Base-by-base conservation (phyloP, 2,797 vertebrate species). In the Gallinago stenura region DNA sequence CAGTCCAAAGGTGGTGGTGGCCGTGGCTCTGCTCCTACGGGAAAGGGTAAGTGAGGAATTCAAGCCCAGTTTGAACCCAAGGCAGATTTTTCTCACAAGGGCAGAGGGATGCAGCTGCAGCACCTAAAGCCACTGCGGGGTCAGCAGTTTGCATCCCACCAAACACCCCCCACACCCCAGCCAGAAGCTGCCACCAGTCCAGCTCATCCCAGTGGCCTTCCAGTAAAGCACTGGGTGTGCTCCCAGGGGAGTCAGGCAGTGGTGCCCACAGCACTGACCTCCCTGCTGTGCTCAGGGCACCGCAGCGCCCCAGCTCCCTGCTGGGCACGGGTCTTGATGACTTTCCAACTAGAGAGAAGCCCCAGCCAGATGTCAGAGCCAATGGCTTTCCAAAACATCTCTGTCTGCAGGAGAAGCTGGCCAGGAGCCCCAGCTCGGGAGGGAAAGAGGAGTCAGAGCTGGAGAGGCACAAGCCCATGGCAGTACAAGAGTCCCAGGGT, bases 151-250 rank as follows among this genome's bases (percentile, higher is more conserved):
- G 31, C 31, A 26, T 19, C 4, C 0, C 46, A 4, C 21, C 62
- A 9, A 60, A 37, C 33, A 9, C 9, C n/a, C 21, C 45, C 2
- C 15, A 3, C 7, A 12, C 3, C 46, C 26, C 79, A 18, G 62
- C 4, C 75, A 50, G 35, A 4, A 13, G 4, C 1, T 12, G 17
- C 28, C 13, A 6, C 39, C 1, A 0, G 2, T 1, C 37, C 80
- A 17, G 65, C 8, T 31, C 24, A 3, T 16, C 50, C 60, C 77
- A 57, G 54, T 2, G 33, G 10, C 5, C 0, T 33, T 24, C 69
- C 69, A 54, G 30, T 48, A 25, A 20, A 26, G 60, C 50, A 0
- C 70, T 21, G 82, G 90, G 50, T 9, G 3, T 3, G 18, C 26
- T 51, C 37, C 54, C 33, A 2, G 39, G 20, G 0, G 33, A 17